Base-by-base conservation (phyloP, 2,797 vertebrate species). In the Nasua narica region DNA sequence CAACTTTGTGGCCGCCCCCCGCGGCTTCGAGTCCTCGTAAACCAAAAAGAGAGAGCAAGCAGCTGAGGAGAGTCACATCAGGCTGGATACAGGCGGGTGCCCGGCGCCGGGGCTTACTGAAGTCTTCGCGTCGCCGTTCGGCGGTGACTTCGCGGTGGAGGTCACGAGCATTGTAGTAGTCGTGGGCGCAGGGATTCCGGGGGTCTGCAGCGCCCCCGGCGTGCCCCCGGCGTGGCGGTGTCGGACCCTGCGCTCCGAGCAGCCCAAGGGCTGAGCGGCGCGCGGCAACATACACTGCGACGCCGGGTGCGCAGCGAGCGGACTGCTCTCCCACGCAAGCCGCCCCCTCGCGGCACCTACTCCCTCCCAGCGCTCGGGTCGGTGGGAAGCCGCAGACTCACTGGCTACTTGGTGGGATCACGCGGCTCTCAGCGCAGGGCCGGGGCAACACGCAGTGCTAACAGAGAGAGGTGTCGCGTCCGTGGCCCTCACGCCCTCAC, bases 81-180 rank as follows among this genome's bases (percentile, higher is more conserved):
- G 29, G 29, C 83, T 58, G 94, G 19, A 35, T 16, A 14, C 7
- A 2, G 10, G 15, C 29, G 50, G 67, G 37, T 23, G 81, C 90
- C n/a, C 1, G 37, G 62, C 35, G 2, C 87, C 37, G 1, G 25
- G 32, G 37, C 21, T 94, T 50, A 1, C 65, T 0, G 62, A 89
- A 82, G 78, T 96, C 78, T n/a, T n/a, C 16, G 74, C 65, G 9
- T 74, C 32, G 18, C 84, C 7, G 9, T 2, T 87, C 7, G 60
- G 94, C n/a, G 77, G 40, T 7, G 94, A 88, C 96, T 95, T 86
- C 58, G 12, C 77, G 10, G 7, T 7, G 92, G 92, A 97, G 97
- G 96, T 95, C 96, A 89, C 2, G 12, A 60, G 67, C 90, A 27
- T 52, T 2, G 8, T 65, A 27, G 40, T 74, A 25, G 84, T 48